phyloP scores from a whole-genome alignment of 1,140 invertebrate species.

The Cyphomyrmex costatus region DNA sequence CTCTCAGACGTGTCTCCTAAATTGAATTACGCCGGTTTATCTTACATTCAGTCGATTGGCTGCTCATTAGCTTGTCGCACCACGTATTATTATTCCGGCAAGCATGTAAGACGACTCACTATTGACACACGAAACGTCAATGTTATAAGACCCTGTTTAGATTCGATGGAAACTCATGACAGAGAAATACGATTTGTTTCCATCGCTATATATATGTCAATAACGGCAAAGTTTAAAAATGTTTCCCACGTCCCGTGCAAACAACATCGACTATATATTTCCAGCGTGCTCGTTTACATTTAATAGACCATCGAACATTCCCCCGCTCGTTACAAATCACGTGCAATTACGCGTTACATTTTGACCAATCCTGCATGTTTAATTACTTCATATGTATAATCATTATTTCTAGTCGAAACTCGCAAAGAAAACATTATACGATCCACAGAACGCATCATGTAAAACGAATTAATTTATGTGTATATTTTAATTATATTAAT shows the following conservation, averaged over 20 bases:
- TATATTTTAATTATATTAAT: background rate
- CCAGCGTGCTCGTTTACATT: constrained; percentile 18
- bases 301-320: constrained; percentile 35
- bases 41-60: constrained; percentile 36
- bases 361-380: constrained; percentile 7
- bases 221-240: background rate
- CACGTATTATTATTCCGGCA: background rate
- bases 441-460: background rate
- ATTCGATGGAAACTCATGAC: background rate
- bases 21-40: constrained; percentile 52
- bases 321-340: constrained; percentile 27
- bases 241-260: background rate
- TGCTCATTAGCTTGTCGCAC: background rate
- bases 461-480: background rate
- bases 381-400: constrained; percentile 24
- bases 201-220: background rate
- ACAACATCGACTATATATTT: background rate
- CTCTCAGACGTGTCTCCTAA: background rate
- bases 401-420: constrained; percentile 20
- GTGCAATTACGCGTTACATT: constrained; percentile 43
- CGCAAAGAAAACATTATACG: background rate
- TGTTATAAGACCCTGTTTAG: too few relatives aligned
- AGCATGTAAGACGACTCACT: too few relatives aligned
- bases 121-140: constrained; percentile 1
- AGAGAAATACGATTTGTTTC: background rate